phyloP scores from a whole-genome alignment of 2,113 vertebrate genomes.

The Acanthisitta chloris region DNA sequence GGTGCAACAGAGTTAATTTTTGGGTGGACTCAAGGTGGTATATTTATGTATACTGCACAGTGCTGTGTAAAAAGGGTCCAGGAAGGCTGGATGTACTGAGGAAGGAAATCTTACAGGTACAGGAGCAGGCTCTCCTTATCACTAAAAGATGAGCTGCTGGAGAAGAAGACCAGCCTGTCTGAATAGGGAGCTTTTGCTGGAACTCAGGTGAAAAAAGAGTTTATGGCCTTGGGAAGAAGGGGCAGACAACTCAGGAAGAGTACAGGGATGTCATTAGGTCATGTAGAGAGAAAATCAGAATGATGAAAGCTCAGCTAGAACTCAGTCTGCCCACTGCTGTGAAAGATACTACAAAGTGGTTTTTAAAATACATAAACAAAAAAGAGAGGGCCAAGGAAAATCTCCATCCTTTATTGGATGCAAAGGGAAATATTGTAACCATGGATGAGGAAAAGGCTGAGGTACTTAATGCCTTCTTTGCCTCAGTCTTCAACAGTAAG shows the following conservation, averaged over 20 bases:
- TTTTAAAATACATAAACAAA: not conserved
- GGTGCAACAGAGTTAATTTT: not conserved
- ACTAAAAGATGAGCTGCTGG: not conserved
- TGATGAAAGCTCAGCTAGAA: not conserved
- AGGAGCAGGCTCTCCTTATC: not conserved
- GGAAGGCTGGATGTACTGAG: not conserved
- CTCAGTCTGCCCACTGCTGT: not conserved
- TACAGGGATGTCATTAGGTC: not conserved
- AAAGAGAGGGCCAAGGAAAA: not conserved
- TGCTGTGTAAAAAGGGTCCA: not conserved
- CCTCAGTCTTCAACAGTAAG: not conserved
- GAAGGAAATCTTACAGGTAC: not conserved
- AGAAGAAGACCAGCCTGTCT: not conserved
- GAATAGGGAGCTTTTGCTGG: not conserved
- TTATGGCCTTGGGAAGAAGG: not conserved
- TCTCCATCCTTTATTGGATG: not conserved
- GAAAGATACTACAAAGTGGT: not conserved
- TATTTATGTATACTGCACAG: not conserved
- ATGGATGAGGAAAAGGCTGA: not conserved
- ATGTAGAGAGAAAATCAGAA: not conserved
- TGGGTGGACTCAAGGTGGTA: accelerated
- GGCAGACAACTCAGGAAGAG: not conserved
- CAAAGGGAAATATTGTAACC: not conserved
- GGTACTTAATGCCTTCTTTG: not conserved
- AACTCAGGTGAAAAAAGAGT: not conserved